Percentiles rank a stretch among this genome's conserved stretches.
Evolutionary conservation across 2,888 invertebrate species (phyloP).

Genomic region (Sclerodermus sp.): DNA sequence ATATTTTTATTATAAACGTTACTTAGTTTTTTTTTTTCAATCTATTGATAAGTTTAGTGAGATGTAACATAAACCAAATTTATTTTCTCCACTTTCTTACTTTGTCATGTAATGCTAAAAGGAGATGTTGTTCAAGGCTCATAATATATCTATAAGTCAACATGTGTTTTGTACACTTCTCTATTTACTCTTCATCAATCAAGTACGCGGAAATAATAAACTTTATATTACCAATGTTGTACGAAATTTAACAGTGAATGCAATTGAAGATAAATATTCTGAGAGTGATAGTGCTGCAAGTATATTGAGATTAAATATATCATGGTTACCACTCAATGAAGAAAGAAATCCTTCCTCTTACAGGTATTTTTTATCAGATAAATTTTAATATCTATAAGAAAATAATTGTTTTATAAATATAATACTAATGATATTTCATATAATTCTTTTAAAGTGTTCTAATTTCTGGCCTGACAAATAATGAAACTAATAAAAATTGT

Average conservation of each 20-base stretch:
- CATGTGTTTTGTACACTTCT: neutral
- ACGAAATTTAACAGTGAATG: conserved; percentile 31
- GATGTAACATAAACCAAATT: no score
- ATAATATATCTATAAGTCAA: conserved; percentile 1
- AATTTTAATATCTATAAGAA: neutral
- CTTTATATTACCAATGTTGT: conserved; percentile 20
- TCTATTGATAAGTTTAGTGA: no score
- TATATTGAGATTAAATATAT: conserved; percentile 37
- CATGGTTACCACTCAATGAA: conserved; percentile 37
- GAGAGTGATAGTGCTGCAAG: conserved; percentile 17
- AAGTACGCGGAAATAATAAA: neutral
- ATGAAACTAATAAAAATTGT: conserved; percentile 22
- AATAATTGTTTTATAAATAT: conserved; percentile 2
- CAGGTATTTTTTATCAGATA: conserved; percentile 38
- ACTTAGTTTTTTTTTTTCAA: no score
- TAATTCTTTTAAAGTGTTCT: conserved; percentile 30
- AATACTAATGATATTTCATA: neutral
- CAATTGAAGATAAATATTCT: conserved; percentile 23
- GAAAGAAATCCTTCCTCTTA: conserved; percentile 36
- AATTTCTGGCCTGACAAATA: conserved; percentile 30
- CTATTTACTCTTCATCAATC: neutral
- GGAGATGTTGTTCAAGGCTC: conserved; percentile 30
- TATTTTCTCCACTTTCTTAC: neutral
- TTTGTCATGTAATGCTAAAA: conserved; percentile 15
- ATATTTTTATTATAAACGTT: no score